Percentiles rank a stretch among this genome's conserved stretches.
phyloP scores from a whole-genome alignment of 2,797 vertebrate species.

The Decapterus maruadsi region DNA sequence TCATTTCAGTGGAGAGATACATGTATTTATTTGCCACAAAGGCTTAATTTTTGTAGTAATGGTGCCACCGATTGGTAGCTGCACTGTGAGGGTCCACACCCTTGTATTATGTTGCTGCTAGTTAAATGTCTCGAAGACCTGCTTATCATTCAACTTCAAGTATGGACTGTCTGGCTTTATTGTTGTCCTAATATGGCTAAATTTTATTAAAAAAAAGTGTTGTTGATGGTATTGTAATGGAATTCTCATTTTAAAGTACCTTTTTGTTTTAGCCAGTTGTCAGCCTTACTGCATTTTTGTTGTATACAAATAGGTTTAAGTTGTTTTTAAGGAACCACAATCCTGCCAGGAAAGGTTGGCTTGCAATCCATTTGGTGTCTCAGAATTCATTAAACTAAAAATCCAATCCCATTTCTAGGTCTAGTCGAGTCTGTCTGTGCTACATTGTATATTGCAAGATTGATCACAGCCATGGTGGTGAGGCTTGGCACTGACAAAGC shows the following conservation, averaged over 20 bases:
- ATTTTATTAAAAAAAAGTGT: conserved; percentile 56
- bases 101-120: conserved; percentile 74
- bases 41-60: conserved; percentile 71
- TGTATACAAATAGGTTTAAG: conserved; percentile 39
- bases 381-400: conserved; percentile 66
- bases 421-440: background rate
- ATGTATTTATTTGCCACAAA: conserved; percentile 69
- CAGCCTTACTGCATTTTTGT: conserved; percentile 47
- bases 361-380: conserved; percentile 63
- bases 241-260: conserved; percentile 54
- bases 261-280: conserved; percentile 55
- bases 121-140: conserved; percentile 83
- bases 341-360: conserved; percentile 46
- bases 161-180: conserved; percentile 54
- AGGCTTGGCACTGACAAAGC: no score
- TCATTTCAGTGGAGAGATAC: conserved; percentile 35
- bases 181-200: conserved; percentile 49
- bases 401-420: conserved; percentile 13
- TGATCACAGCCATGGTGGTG: no score
- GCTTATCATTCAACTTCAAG: conserved; percentile 81
- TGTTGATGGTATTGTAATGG: conserved; percentile 51
- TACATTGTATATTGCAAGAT: background rate
- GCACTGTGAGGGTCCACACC: conserved; percentile 75
- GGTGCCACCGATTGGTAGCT: conserved; percentile 77
- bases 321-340: conserved; percentile 36